Evolutionary conservation across 2,797 vertebrate genomes (phyloP).

Genomic region (Clarias pachynema): DNA sequence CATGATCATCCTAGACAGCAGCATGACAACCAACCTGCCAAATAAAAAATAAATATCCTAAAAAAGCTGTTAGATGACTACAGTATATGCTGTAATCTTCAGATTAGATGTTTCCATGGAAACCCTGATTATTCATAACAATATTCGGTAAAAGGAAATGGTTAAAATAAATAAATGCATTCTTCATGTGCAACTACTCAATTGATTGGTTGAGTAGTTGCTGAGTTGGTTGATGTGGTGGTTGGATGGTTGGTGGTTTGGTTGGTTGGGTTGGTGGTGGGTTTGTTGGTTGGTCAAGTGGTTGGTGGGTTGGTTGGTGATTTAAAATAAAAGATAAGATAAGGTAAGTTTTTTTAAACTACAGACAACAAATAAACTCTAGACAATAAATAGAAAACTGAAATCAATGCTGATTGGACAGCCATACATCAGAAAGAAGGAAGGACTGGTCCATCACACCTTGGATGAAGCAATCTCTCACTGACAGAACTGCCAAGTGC

Average conservation of each 20-base stretch:
- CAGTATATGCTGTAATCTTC: too few relatives aligned
- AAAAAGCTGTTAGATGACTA: neutral
- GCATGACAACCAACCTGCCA: conserved; percentile 13
- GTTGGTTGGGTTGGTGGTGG: neutral
- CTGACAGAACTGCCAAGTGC: too few relatives aligned
- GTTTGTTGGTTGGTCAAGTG: neutral
- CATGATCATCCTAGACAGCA: neutral
- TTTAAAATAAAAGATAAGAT: too few relatives aligned
- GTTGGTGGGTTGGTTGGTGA: neutral
- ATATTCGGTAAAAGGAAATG: neutral
- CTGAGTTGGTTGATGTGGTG: neutral
- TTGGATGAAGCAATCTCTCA: too few relatives aligned
- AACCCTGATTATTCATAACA: neutral
- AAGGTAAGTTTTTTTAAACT: too few relatives aligned
- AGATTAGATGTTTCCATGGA: neutral
- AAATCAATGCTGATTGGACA: too few relatives aligned
- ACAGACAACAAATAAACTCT: too few relatives aligned
- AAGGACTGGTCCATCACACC: too few relatives aligned
- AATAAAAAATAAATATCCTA: neutral
- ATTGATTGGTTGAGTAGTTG: neutral
- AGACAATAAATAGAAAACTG: too few relatives aligned
- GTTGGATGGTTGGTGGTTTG: neutral
- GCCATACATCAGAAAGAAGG: too few relatives aligned
- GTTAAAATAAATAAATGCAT: neutral
- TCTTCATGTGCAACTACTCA: neutral